Conservation (phyloP, 2,113 vertebrate genomes). For the Neotoma lepida region DNA sequence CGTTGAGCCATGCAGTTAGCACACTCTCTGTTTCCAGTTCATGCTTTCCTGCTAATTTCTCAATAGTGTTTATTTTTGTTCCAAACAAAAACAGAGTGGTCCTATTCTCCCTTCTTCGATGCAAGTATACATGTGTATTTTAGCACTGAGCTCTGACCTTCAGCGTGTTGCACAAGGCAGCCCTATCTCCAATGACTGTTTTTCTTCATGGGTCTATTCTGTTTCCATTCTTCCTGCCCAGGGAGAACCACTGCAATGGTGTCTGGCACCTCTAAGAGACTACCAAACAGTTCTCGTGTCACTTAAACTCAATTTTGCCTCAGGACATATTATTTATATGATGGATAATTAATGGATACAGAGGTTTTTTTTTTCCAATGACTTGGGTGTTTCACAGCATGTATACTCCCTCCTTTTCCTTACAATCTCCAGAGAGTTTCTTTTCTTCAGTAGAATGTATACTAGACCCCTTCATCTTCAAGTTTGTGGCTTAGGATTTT, state of each 20-base stretch:
- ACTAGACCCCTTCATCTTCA: constrained; percentile 6
- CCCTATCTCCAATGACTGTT: constrained; percentile 36
- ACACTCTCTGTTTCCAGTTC: constrained; percentile 38
- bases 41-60: constrained; percentile 56
- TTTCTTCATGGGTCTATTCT: constrained; percentile 43
- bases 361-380: neutral
- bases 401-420: neutral
- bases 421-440: neutral
- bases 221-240: constrained; percentile 59
- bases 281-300: constrained; percentile 1
- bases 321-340: constrained; percentile 36
- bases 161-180: constrained; percentile 13
- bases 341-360: constrained; percentile 40
- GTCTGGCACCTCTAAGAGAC: constrained; percentile 32
- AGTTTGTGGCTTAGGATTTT: neutral
- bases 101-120: neutral
- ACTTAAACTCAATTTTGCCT: constrained; percentile 24
- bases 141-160: neutral
- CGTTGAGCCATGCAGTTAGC: constrained; percentile 30
- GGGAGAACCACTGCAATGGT: constrained; percentile 36
- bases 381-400: constrained; percentile 31
- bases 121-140: neutral
- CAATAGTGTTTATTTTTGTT: neutral
- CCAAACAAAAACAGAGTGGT: constrained; percentile 33
- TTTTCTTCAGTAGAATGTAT: neutral